Evolutionary conservation across 2,113 vertebrate genomes (phyloP).

Genomic region (Cinclus cinclus): DNA sequence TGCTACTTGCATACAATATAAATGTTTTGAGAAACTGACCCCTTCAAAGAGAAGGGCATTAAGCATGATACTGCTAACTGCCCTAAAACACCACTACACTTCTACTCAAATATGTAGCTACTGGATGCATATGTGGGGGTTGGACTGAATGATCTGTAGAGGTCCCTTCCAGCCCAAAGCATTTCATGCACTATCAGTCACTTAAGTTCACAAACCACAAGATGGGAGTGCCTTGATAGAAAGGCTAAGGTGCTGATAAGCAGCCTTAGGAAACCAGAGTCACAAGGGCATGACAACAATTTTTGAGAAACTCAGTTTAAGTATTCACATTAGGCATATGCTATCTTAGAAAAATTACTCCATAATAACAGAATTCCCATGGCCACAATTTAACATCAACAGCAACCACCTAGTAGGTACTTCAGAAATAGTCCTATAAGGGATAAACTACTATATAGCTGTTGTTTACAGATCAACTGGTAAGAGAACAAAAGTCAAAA

Average conservation of each 20-base stretch:
- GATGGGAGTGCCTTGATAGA: not conserved
- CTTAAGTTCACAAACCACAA: not conserved
- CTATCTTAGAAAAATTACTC: not conserved
- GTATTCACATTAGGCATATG: not conserved
- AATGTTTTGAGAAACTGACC: not conserved
- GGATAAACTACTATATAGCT: not conserved
- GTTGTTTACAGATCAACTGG: not conserved
- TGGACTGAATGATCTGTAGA: not conserved
- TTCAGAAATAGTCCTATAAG: not conserved
- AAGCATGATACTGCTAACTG: not conserved
- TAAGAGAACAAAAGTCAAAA: not conserved
- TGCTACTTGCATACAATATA: not conserved
- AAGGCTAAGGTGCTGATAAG: not conserved
- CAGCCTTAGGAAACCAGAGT: not conserved
- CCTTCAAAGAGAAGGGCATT: not conserved
- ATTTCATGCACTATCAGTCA: not conserved
- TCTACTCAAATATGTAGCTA: not conserved
- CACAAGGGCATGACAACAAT: not conserved
- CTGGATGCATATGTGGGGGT: rapidly evolving
- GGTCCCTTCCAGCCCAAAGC: not conserved
- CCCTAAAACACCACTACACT: not conserved
- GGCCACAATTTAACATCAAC: not conserved
- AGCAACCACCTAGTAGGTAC: not conserved
- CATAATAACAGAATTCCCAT: not conserved
- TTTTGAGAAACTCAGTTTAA: not conserved